Percentiles rank a stretch among this genome's conserved stretches.
Evolutionary conservation across 1,140 invertebrate species (phyloP).

Genomic region (Phenacoccus solenopsis): DNA sequence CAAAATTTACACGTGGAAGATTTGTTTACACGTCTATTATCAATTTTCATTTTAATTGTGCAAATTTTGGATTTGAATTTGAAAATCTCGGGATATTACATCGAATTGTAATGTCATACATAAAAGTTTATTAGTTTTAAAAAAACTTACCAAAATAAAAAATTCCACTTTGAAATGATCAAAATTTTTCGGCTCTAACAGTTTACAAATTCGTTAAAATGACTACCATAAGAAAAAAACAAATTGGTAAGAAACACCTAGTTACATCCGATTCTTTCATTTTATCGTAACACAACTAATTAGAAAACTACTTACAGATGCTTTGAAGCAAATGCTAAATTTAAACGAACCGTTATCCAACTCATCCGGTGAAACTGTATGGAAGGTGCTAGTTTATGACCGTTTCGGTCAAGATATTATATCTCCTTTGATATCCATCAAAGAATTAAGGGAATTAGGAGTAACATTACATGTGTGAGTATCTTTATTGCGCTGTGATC

Average conservation of each 20-base stretch:
- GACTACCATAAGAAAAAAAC: background rate
- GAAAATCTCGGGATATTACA: too few relatives aligned
- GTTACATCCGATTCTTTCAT: background rate
- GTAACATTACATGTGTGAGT: slow-evolving; percentile 90
- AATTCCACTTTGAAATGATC: background rate
- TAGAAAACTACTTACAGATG: background rate
- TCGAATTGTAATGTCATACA: too few relatives aligned
- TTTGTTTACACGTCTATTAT: background rate
- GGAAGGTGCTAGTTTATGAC: slow-evolving; percentile 96
- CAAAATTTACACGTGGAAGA: background rate
- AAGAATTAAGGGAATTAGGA: slow-evolving; percentile 88
- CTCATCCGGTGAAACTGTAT: slow-evolving; percentile 67
- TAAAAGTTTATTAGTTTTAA: too few relatives aligned
- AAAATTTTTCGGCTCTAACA: background rate
- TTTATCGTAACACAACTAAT: slow-evolving; percentile 17
- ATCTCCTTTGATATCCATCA: slow-evolving; percentile 88
- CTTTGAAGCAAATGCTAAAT: slow-evolving; percentile 46
- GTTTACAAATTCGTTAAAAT: background rate
- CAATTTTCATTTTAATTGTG: background rate
- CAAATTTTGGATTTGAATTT: background rate
- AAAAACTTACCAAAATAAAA: background rate
- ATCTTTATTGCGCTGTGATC: background rate
- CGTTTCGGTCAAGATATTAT: slow-evolving; percentile 95
- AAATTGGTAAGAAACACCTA: background rate
- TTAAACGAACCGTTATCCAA: slow-evolving; percentile 70